A percentile compares a stretch with the other conserved stretches of the same genome.
Evolutionary conservation across 2,113 vertebrate species (phyloP).

Genomic region (Percopsis transmontana): DNA sequence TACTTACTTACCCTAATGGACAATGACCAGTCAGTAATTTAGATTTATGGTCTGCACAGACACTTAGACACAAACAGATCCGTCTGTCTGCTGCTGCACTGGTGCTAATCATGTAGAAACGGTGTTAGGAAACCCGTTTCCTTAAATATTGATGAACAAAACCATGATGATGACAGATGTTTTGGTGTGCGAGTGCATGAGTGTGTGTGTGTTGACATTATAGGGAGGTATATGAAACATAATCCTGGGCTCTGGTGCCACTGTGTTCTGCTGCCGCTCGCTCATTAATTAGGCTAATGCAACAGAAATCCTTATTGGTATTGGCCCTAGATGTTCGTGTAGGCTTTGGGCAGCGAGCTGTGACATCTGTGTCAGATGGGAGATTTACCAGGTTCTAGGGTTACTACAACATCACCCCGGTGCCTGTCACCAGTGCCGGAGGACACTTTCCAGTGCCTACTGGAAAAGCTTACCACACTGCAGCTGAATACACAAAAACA

Average conservation of each 20-base stretch:
- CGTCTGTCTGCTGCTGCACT: not conserved
- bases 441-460: constrained; percentile 42
- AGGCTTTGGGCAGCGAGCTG: constrained; percentile 39
- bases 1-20: constrained; percentile 50
- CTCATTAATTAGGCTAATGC: constrained; percentile 76
- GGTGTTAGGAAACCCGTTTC: constrained; percentile 57
- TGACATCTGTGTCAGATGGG: constrained; percentile 68
- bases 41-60: constrained; percentile 29
- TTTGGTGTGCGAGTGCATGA: constrained; percentile 30
- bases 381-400: constrained; percentile 61
- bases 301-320: constrained; percentile 56
- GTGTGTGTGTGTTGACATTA: constrained; percentile 13
- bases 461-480: constrained; percentile 8
- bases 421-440: not conserved
- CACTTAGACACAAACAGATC: constrained; percentile 2
- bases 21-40: constrained; percentile 27
- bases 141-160: constrained; percentile 63
- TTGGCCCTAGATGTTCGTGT: constrained; percentile 5
- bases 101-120: constrained; percentile 36
- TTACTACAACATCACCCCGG: constrained; percentile 42
- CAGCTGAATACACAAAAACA: not conserved
- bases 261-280: constrained; percentile 38
- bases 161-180: constrained; percentile 55
- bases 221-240: constrained; percentile 51
- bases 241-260: constrained; percentile 47